Evolutionary conservation across 2,113 vertebrate genomes (phyloP), one percentile per base, ranked within the genome.

Genomic region (Dipodomys merriami): DNA sequence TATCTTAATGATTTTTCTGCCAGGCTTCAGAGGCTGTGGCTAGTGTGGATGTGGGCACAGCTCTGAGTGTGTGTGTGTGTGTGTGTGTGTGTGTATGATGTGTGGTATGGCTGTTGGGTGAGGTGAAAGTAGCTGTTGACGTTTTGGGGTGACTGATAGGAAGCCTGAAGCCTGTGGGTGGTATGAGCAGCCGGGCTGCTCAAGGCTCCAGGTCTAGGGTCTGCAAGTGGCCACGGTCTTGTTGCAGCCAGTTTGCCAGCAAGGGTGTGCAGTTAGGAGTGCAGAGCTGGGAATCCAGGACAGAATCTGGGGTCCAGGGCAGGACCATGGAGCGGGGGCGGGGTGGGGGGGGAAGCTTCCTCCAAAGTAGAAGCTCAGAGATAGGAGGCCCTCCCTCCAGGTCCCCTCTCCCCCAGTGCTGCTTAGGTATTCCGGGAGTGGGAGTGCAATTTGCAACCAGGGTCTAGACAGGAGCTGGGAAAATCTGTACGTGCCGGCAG

Each of bases 1-100:
- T 72, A 76, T 94, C 85, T 96, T 93, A 96, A 86, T 96, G 93
- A 71, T 88, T 96, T 94, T 91, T 88, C 90, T 91, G 71, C 79
- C 57, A 88, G 71, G 64, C 89, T 78, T 74, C n/a, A 46, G 93
- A 90, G 76, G 73, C 68, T 46, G 29, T 29, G 87, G 67, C 39
- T 30, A 3, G 25, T 57, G 87, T 29, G 49, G 78, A 39, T 10
- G 22, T 7, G 53, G 90, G 35, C 1, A 10, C 7, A 33, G 12
- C 39, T 76, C 78, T 16, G 44, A 64, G 64, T 35, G 67, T 77
- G 73, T 1, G 1, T 29, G 44, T 57, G 53, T 57, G 53, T 57
- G 53, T 57, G 53, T 53, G 49, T 53, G 49, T 53, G 49, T 53
- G 49, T 53, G 49, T 53, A 13, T 57, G 53, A 57, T 57, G 53